Evolutionary conservation across 1,140 invertebrate species (phyloP).

Genomic region (Lasaia peninsularis): DNA sequence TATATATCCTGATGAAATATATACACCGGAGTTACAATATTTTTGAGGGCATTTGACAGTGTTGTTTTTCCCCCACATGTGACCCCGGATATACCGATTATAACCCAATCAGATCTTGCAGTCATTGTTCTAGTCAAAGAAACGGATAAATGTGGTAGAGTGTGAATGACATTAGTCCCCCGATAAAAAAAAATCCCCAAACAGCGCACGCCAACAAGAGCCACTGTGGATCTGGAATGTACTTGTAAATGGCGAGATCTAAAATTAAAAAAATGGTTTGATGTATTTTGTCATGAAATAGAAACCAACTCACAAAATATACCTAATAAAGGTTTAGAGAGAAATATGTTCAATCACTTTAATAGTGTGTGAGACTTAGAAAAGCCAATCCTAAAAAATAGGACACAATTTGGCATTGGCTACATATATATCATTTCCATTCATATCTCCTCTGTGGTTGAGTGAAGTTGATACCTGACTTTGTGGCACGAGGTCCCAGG

Average conservation of each 20-base stretch:
- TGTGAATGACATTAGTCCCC: slow-evolving; percentile 81
- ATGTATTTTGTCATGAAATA: slow-evolving; percentile 10
- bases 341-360: no score
- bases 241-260: slow-evolving; percentile 78
- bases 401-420: no score
- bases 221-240: slow-evolving; percentile 80
- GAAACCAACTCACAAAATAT: no score
- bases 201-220: slow-evolving; percentile 80
- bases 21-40: slow-evolving; percentile 75
- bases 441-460: no score
- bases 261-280: slow-evolving; percentile 32
- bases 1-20: slow-evolving; percentile 88
- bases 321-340: no score
- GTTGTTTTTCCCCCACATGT: slow-evolving; percentile 91
- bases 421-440: no score
- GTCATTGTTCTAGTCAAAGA: slow-evolving; percentile 29
- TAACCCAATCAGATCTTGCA: slow-evolving; percentile 75
- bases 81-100: slow-evolving; percentile 86
- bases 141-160: slow-evolving; percentile 78
- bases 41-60: slow-evolving; percentile 78
- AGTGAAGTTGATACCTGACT: no score
- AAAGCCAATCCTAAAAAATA: no score
- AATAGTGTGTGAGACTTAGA: no score
- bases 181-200: slow-evolving; percentile 81
- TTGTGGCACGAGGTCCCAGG: no score